phyloP scores from a whole-genome alignment of 2,797 vertebrate genomes.

The Muscicapa comitata region DNA sequence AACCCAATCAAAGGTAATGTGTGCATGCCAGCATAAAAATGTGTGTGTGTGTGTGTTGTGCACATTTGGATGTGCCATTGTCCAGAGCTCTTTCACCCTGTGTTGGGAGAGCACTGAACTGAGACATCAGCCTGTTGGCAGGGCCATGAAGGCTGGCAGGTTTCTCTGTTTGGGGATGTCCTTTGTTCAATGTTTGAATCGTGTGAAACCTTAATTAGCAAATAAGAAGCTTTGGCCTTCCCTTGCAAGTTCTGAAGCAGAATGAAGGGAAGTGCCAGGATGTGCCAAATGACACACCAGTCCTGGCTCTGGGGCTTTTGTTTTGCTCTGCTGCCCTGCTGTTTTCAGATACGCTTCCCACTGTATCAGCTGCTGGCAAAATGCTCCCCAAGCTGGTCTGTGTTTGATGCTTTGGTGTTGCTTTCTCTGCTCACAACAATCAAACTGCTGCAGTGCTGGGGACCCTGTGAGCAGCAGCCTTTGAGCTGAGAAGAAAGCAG shows the following conservation, averaged over 20 bases:
- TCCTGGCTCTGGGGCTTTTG: background rate
- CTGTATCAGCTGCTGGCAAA: conserved; percentile 39
- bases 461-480: conserved; percentile 22
- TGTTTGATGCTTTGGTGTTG: background rate
- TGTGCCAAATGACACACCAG: background rate
- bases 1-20: accelerated
- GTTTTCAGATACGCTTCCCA: background rate
- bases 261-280: background rate
- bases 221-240: conserved; percentile 22
- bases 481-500: background rate
- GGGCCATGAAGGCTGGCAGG: background rate
- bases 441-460: background rate
- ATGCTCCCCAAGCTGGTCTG: background rate
- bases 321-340: conserved; percentile 1
- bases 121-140: conserved; percentile 13
- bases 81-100: background rate
- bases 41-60: background rate
- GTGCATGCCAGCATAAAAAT: background rate
- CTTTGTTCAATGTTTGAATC: background rate
- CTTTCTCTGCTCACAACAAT: background rate
- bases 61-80: background rate
- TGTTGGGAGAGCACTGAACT: background rate
- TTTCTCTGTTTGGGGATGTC: background rate
- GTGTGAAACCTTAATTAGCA: conserved; percentile 30
- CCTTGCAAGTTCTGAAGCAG: background rate